Evolutionary conservation across 2,888 invertebrate genomes (phyloP).

Genomic region (Congeria kusceri): DNA sequence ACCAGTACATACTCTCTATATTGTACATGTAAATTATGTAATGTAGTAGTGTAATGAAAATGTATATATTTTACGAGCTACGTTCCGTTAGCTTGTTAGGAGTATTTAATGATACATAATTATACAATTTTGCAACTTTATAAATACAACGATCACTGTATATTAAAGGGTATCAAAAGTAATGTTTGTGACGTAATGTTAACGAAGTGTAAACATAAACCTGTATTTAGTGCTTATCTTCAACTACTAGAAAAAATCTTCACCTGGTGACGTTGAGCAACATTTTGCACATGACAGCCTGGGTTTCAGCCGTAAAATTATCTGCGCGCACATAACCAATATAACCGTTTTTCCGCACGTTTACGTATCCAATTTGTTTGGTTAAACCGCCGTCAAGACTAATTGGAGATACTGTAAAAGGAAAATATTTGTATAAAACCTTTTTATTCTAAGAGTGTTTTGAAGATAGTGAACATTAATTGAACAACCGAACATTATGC

Average conservation of each 20-base stretch:
- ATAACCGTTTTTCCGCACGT: background rate
- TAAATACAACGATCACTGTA: no score
- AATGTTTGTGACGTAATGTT: background rate
- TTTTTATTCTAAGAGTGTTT: no score
- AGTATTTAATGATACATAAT: background rate
- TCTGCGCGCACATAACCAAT: background rate
- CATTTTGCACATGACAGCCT: constrained; percentile 7
- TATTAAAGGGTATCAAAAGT: background rate
- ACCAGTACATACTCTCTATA: no score
- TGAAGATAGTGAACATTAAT: no score
- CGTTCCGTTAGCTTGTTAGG: background rate
- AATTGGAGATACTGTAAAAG: constrained; percentile 3
- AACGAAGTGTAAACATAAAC: no score
- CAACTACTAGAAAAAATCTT: no score
- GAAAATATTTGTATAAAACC: background rate
- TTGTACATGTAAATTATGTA: no score
- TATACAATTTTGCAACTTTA: no score
- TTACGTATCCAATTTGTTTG: background rate
- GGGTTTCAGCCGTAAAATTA: background rate
- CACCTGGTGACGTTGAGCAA: background rate
- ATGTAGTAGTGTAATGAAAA: no score
- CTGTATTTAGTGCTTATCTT: no score
- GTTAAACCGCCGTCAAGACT: background rate
- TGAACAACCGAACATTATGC: no score
- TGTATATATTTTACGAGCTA: background rate